Conservation (phyloP, 30 jellyfish, hydroid and myxozoan species). For the Sanderia malayensis region DNA sequence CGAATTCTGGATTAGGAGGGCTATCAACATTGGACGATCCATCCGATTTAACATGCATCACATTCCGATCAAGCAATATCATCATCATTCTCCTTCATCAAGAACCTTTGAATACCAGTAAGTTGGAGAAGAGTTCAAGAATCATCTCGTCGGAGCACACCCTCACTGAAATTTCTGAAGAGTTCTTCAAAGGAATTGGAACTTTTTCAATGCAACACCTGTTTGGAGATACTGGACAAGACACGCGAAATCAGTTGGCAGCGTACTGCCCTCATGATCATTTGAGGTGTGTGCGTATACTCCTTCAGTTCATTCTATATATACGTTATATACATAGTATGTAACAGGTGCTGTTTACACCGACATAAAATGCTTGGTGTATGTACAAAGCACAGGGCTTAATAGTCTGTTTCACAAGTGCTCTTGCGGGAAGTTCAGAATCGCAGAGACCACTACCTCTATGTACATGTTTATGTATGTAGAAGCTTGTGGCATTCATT, state of each 20-base stretch:
- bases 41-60: conserved; percentile 59
- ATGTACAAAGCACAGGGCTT: too few relatives aligned
- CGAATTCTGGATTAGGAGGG: conserved; percentile 86
- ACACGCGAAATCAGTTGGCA: conserved; percentile 62
- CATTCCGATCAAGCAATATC: conserved; percentile 75
- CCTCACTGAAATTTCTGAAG: conserved; percentile 66
- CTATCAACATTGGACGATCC: conserved; percentile 80
- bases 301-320: too few relatives aligned
- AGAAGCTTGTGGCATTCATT: too few relatives aligned
- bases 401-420: too few relatives aligned
- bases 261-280: conserved; percentile 80
- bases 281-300: too few relatives aligned
- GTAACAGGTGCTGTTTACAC: too few relatives aligned
- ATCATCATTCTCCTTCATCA: conserved; percentile 78
- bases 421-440: too few relatives aligned
- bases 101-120: conserved; percentile 63
- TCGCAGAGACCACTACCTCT: too few relatives aligned
- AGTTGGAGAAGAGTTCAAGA: conserved; percentile 12
- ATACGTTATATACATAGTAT: too few relatives aligned
- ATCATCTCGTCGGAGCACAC: conserved; percentile 28
- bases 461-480: too few relatives aligned
- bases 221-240: conserved; percentile 77
- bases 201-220: conserved; percentile 78
- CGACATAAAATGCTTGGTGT: too few relatives aligned
- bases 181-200: conserved; percentile 76